These are phyloP conservation scores for Anthophora plumipes DNA, from an alignment of 2,888 invertebrate species.

Conservation along the genomic window DNA sequence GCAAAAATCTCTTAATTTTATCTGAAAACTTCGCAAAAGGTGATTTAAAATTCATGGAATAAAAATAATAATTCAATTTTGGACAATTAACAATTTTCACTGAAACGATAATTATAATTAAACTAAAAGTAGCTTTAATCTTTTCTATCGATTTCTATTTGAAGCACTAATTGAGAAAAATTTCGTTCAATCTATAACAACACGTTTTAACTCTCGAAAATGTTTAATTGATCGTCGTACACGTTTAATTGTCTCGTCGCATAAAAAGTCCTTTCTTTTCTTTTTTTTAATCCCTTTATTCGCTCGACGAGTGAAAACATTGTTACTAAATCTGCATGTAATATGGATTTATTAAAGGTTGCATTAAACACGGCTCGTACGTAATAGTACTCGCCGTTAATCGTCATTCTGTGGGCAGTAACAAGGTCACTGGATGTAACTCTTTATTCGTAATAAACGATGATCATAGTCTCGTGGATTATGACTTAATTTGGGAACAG, in stretches of 20 bases:
- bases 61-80: no score
- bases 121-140: no score
- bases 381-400: conserved; percentile 69
- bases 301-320: conserved; percentile 21
- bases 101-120: no score
- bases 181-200: neutral
- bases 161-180: neutral
- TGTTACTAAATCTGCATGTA: conserved; percentile 49
- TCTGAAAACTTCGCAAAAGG: neutral
- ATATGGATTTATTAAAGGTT: conserved; percentile 62
- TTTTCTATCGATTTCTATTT: neutral
- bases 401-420: conserved; percentile 72
- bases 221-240: conserved; percentile 3
- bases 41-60: neutral
- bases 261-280: neutral
- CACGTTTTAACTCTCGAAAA: neutral
- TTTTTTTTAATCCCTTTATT: neutral
- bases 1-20: neutral
- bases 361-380: conserved; percentile 64
- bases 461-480: conserved; percentile 64
- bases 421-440: conserved; percentile 80
- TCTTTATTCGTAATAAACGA: conserved; percentile 77
- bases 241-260: neutral
- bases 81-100: no score
- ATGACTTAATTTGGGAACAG: conserved; percentile 64